These are phyloP conservation scores for Oceanodroma leucorhoa DNA, from an alignment of 2,797 vertebrate genomes.

Conservation along the genomic window DNA sequence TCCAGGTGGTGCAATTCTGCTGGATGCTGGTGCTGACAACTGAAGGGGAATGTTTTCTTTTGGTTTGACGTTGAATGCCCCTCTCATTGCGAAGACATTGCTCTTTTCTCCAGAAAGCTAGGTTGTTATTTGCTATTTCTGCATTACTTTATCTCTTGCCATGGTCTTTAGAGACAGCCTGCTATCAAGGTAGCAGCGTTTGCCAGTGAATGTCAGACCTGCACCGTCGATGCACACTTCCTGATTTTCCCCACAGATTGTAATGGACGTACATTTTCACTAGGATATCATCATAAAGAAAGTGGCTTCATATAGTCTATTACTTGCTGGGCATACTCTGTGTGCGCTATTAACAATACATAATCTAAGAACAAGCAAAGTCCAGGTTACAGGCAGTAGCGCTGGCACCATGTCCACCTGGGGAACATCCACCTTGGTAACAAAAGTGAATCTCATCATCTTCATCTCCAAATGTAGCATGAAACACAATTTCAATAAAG, in stretches of 20 bases:
- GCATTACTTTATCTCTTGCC: not conserved
- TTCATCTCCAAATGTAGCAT: not conserved
- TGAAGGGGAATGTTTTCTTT: not conserved
- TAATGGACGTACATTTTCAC: not conserved
- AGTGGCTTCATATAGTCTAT: not conserved
- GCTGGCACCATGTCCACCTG: accelerated
- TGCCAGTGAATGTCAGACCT: not conserved
- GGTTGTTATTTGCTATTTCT: not conserved
- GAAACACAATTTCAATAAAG: not conserved
- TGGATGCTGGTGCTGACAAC: not conserved
- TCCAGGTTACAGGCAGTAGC: not conserved
- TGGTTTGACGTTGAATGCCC: not conserved
- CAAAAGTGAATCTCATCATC: not conserved
- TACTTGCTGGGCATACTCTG: accelerated
- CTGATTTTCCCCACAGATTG: not conserved
- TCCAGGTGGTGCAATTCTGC: not conserved
- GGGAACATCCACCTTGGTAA: not conserved
- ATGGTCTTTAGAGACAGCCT: not conserved
- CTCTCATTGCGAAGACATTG: accelerated
- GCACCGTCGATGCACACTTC: not conserved
- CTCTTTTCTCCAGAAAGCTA: not conserved
- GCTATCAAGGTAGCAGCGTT: not conserved
- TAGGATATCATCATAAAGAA: not conserved
- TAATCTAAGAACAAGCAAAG: not conserved
- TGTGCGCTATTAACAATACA: accelerated